Evolutionary conservation across 2,888 invertebrate species (phyloP).

Genomic region (Spodoptera littoralis): DNA sequence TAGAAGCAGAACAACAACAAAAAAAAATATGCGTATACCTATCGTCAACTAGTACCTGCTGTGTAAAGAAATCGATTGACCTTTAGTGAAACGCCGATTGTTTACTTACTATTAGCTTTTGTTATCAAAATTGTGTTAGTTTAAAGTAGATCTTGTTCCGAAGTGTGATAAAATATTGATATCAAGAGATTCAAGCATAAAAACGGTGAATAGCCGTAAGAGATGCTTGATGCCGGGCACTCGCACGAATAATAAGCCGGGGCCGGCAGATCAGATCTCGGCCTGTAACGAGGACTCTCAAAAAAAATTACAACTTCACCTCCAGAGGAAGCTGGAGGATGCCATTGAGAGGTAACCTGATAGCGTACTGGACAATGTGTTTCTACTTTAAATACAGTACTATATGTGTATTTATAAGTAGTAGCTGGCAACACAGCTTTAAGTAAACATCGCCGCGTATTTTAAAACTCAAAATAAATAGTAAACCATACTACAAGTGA

Average conservation of each 20-base stretch:
- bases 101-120: slow-evolving; percentile 47
- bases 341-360: slow-evolving; percentile 78
- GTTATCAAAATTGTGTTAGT: slow-evolving; percentile 19
- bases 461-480: too few relatives aligned
- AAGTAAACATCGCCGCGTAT: too few relatives aligned
- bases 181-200: slow-evolving; percentile 23
- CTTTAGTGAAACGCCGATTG: slow-evolving; percentile 54
- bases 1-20: too few relatives aligned
- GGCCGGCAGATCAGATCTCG: slow-evolving; percentile 72
- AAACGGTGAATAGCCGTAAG: too few relatives aligned
- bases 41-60: slow-evolving; percentile 23
- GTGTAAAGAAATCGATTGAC: slow-evolving; percentile 59
- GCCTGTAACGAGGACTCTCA: slow-evolving; percentile 77
- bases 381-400: too few relatives aligned
- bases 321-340: slow-evolving; percentile 81
- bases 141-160: slow-evolving; percentile 35
- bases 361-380: not conserved
- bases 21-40: slow-evolving; percentile 26
- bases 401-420: too few relatives aligned
- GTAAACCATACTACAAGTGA: too few relatives aligned
- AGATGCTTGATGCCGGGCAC: slow-evolving; percentile 85
- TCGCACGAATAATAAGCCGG: slow-evolving; percentile 74
- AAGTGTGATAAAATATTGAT: slow-evolving; percentile 34
- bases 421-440: too few relatives aligned
- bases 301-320: slow-evolving; percentile 75